These are phyloP conservation scores for Drosophila melanogaster DNA, from an alignment of 1,140 invertebrate genomes.

Conservation along the genomic window Release_6_plus_ISO1_MT NT_033777.3:16622001-16622500, in stretches of 20 bases:
- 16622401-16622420: constrained; percentile 87
- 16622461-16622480: too few relatives aligned
- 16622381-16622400: constrained; percentile 88
- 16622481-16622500: not conserved
- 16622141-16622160: constrained; percentile 85
- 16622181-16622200: constrained; percentile 87
- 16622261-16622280: constrained; percentile 88
- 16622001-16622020: constrained; percentile 85
- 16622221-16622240: constrained; percentile 88
- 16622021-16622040: constrained; percentile 48
- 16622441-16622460: constrained; percentile 1
- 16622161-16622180: constrained; percentile 83
- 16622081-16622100: constrained; percentile 69
- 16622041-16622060: constrained; percentile 73
- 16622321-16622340: constrained; percentile 88
- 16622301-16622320: constrained; percentile 87
- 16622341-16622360: constrained; percentile 89
- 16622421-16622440: constrained; percentile 81
- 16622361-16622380: constrained; percentile 86
- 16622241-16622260: constrained; percentile 87
- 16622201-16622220: constrained; percentile 89
- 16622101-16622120: constrained; percentile 84
- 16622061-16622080: constrained; percentile 85
- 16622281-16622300: constrained; percentile 87
- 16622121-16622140: constrained; percentile 87